These are phyloP conservation scores for Drosophila jambulina DNA, from an alignment of 1,140 invertebrate species.

Conservation along the genomic window DNA sequence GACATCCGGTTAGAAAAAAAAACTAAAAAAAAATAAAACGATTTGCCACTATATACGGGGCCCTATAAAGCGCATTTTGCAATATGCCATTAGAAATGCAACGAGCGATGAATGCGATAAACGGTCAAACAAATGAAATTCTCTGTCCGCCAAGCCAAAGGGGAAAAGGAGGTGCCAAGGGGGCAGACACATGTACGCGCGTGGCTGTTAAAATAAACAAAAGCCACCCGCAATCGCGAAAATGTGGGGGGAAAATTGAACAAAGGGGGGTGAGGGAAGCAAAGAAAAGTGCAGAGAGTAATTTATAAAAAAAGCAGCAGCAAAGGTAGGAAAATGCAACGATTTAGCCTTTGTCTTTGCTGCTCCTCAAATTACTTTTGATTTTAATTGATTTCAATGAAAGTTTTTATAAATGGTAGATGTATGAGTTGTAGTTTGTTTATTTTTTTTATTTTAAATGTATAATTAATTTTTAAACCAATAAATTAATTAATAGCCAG, in stretches of 20 bases:
- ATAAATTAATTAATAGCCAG: background rate
- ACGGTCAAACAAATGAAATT: slow-evolving; percentile 36
- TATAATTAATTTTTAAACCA: too few relatives aligned
- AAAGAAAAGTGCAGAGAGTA: background rate
- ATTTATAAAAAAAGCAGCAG: slow-evolving; percentile 24
- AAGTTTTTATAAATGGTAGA: too few relatives aligned
- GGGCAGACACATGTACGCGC: slow-evolving; percentile 49
- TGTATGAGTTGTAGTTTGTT: too few relatives aligned
- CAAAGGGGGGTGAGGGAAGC: background rate
- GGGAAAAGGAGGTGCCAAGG: background rate
- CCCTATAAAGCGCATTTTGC: slow-evolving; percentile 23
- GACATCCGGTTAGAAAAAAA: slow-evolving; percentile 25
- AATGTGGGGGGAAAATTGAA: slow-evolving; percentile 4
- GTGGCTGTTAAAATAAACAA: slow-evolving; percentile 75
- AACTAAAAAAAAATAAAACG: background rate
- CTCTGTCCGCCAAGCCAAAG: background rate
- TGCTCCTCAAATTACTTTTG: background rate
- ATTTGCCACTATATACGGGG: slow-evolving; percentile 20
- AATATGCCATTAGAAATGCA: slow-evolving; percentile 67
- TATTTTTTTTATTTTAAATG: too few relatives aligned
- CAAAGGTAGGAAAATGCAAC: slow-evolving; percentile 30
- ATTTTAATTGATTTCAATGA: slow-evolving; percentile 51
- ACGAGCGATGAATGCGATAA: slow-evolving; percentile 57
- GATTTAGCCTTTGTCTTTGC: background rate
- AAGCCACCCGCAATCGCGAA: slow-evolving; percentile 46